These are phyloP conservation scores for Malurus leucopterus DNA, from an alignment of 2,797 vertebrate species.

Conservation along the genomic window DNA sequence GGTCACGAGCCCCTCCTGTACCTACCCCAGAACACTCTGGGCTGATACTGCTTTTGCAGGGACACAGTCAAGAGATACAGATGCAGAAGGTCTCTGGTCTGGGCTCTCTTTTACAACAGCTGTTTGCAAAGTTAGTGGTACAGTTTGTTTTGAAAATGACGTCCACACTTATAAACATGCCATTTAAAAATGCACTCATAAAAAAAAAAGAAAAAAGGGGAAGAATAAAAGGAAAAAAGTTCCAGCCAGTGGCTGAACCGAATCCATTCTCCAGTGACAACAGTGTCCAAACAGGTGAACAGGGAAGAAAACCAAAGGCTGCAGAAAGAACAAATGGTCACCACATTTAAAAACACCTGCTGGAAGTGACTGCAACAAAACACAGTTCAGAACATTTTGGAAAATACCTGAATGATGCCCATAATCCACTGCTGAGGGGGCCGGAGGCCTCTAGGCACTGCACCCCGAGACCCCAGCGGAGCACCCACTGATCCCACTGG, in stretches of 20 bases:
- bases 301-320: background rate
- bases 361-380: background rate
- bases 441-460: background rate
- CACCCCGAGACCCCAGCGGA: fast-evolving
- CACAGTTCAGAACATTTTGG: background rate
- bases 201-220: background rate
- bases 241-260: background rate
- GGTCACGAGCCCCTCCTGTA: background rate
- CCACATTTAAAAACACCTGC: background rate
- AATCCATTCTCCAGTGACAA: background rate
- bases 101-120: background rate
- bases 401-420: background rate
- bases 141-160: background rate
- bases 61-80: background rate
- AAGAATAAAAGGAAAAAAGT: background rate
- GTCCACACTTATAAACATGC: background rate
- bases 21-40: background rate
- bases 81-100: fast-evolving
- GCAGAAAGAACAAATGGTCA: background rate
- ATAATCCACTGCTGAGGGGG: background rate
- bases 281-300: background rate
- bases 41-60: background rate
- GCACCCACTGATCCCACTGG: background rate
- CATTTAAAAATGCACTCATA: background rate
- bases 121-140: background rate